These are phyloP conservation scores for Seriola quinqueradiata DNA, from an alignment of 2,113 vertebrate genomes.

Conservation along the genomic window DNA sequence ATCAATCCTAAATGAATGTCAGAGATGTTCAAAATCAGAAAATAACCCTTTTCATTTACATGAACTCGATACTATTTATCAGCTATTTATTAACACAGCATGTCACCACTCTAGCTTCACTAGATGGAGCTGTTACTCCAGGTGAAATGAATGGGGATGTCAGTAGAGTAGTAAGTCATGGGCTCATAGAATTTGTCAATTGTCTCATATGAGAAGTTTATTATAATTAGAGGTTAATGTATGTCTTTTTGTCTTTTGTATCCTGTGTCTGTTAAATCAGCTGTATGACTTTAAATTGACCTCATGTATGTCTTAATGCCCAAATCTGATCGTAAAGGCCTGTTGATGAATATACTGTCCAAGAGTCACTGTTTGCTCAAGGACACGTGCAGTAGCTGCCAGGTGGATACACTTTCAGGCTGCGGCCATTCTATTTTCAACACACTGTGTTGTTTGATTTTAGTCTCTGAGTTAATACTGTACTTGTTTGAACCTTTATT, in stretches of 20 bases:
- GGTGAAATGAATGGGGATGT: background rate
- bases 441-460: too few relatives aligned
- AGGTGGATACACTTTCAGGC: too few relatives aligned
- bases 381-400: background rate
- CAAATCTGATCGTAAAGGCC: background rate
- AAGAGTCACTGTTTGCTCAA: background rate
- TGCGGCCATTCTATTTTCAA: too few relatives aligned
- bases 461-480: too few relatives aligned
- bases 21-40: background rate
- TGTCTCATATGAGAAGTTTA: background rate
- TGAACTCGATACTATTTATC: rapidly evolving
- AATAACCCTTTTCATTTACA: background rate
- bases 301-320: too few relatives aligned
- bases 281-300: too few relatives aligned
- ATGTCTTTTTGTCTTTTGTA: background rate
- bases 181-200: background rate
- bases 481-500: too few relatives aligned
- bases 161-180: background rate
- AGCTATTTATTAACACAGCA: background rate
- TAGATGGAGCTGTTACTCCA: conserved; percentile 48
- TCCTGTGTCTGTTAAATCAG: background rate
- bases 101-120: background rate
- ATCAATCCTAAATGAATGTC: background rate
- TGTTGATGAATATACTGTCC: background rate
- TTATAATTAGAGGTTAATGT: too few relatives aligned